Evolutionary conservation across 1,140 invertebrate species (phyloP), one percentile per base, ranked within the genome.

Genomic region (Zaprionus africanus): DNA sequence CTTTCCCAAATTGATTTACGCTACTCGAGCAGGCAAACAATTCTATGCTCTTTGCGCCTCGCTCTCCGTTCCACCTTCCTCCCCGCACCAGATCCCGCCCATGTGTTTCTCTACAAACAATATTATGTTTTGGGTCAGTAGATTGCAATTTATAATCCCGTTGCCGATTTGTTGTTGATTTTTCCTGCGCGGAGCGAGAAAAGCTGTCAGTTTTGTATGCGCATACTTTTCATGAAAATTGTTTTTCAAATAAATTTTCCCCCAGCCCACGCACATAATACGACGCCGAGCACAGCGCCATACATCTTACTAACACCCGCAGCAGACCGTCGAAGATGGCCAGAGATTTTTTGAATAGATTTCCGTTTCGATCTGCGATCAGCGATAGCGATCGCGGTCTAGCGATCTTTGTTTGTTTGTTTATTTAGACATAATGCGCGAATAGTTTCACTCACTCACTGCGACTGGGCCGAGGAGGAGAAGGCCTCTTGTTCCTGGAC

Each of bases 391-490:
- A 64, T 75, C 63, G n/a, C 46, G 67, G 38, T 34, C 31, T 34
- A 34, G 31, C 22, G 60, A 63, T 63, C 71, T 46, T 9, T 17
- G 41, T 46, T 46, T 87, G 75, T 87, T 87, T 87, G 84, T 87
- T 87, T 87, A 87, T 90, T 87, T 87, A 88, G 84, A 87, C 84
- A 84, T 87, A 87, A 87, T 81, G 84, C 85, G 84, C 84, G 85
- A 87, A 87, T 88, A 87, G 84, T 88, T 87, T 88, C 84, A 88
- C 81, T 83, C 81, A 81, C 81, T 83, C 70, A 65, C 56, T 74
- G 22, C 22, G 46, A 58, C 31, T 34, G 31, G 66, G 31, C 59
- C 22, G 46, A 58, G 66, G 38, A 38, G 56, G 41, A 34, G 22
- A n/a, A n/a, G 59, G 53, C 59, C 57, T 31, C 24, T 56, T 49